Evolutionary conservation across 2,113 vertebrate genomes (phyloP), one percentile per base, ranked within the genome.

Genomic region (Vulpes vulpes): DNA sequence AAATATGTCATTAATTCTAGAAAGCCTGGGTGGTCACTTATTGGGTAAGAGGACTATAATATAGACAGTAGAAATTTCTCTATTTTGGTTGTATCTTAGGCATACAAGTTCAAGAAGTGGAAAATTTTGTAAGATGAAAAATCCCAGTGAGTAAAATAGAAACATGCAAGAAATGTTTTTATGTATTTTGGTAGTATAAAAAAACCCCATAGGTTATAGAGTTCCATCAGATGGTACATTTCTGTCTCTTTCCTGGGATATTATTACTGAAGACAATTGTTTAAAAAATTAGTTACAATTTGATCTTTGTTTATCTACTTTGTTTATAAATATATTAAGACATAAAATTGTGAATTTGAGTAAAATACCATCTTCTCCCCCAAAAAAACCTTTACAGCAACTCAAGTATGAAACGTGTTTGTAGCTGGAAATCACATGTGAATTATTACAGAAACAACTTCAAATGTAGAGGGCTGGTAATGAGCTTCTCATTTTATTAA

Each of bases 221-320:
- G 15, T 93, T 96, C 43, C 35, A 69, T 73, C 95, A 87, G 12
- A 7, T 82, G 69, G 71, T 96, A 7, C 85, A 78, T 91, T 43
- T 93, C 94, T 95, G 17, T 88, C 51, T 80, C 16, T 14, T 49
- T 87, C 49, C 78, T 62, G 51, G 53, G 88, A 93, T 79, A 78
- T 25, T 96, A 89, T 94, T 55, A 93, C 11, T 82, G 60, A 79
- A 96, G 59, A 80, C 67, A 98, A 73, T 74, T 83, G 97, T 97
- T 95, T 32, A 1, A 59, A n/a, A 6, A 88, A 17, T 49, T 57
- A 96, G 38, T 69, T 98, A 20, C 38, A 89, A 89, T 87, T 89
- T 57, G 2, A 49, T 83, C 86, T 95, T 94, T 89, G 67, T 97
- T 81, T n/a, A 57, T 64, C 43, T 43, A 43, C 86, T 95, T 94